Evolutionary conservation across 2,113 vertebrate genomes (phyloP).

Genomic region (Dolichotis patagonum): DNA sequence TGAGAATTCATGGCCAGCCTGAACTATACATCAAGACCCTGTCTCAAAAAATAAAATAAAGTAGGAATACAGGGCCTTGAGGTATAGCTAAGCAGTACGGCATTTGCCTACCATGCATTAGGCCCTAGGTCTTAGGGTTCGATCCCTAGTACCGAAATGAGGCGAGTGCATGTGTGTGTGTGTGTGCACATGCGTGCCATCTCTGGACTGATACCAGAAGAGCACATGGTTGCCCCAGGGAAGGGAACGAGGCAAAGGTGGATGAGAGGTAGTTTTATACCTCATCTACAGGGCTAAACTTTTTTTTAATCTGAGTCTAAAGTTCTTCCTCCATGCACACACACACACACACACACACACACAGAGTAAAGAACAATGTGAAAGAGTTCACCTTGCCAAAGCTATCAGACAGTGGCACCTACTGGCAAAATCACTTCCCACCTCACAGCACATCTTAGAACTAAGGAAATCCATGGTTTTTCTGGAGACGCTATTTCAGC

Average conservation of each 20-base stretch:
- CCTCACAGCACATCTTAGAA: background rate
- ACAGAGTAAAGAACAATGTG: background rate
- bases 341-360: background rate
- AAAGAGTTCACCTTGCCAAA: conserved; percentile 12
- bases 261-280: background rate
- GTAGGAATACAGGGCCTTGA: background rate
- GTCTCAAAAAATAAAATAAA: background rate
- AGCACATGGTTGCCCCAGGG: background rate
- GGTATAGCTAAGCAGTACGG: background rate
- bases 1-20: background rate
- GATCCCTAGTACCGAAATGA: background rate
- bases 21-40: background rate
- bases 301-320: background rate
- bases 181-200: background rate
- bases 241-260: background rate
- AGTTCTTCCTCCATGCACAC: background rate
- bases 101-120: background rate
- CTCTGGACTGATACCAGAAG: background rate
- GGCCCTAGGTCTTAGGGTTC: background rate
- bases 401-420: conserved; percentile 77
- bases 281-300: background rate
- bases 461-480: conserved; percentile 40
- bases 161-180: no score
- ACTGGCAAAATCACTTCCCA: conserved; percentile 67
- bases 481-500: conserved; percentile 23